Evolutionary conservation across 1,140 invertebrate species (phyloP), one percentile per base, ranked within the genome.

Genomic region (Papilio helenus): DNA sequence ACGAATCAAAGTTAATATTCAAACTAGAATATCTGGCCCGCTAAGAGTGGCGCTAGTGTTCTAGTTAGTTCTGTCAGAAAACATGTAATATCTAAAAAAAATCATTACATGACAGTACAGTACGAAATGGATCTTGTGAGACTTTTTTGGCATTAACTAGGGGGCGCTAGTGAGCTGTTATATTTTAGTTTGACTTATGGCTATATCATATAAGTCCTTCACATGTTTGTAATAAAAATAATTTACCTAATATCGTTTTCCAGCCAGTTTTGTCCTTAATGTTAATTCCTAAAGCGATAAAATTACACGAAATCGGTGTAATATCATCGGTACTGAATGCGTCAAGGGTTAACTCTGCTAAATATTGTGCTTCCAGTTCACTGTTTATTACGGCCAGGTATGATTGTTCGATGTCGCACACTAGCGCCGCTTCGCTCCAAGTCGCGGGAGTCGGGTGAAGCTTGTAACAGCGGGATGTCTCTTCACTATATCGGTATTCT

Each of bases 361-460:
- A 79, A 55, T 84, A 78, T 7, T 94, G 79, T 7, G 88, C 88
- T 81, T 95, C 94, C 1, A 71, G 72, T 26, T 90, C 82, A 3
- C 87, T 90, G 77, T 95, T 91, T 55, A 94, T 88, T 8, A 95
- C 83, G 0, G 93, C 92, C 16, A 95, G 81, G 58, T 94, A 91
- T 0, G 91, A 91, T 49, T 90, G 89, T 71, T 95, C 94, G 5
- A 87, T 83, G 23, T 79, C 82, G 79, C 94, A 95, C 0, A 87
- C 81, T 0, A 78, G 81, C 61, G 88, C 88, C 0, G 94, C 94
- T 0, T 93, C 91, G 0, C 83, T 85, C 93, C 93, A 95, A 51
- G 85, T 94, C 79, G 80, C 86, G 8, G 90, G 88, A 0, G 82
- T 86, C 23, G 84, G 42, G 39, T 95, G 92, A 51, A 95, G 90